These are phyloP conservation scores for Ormia ochracea DNA, from an alignment of 2,888 invertebrate genomes.

Conservation along the genomic window DNA sequence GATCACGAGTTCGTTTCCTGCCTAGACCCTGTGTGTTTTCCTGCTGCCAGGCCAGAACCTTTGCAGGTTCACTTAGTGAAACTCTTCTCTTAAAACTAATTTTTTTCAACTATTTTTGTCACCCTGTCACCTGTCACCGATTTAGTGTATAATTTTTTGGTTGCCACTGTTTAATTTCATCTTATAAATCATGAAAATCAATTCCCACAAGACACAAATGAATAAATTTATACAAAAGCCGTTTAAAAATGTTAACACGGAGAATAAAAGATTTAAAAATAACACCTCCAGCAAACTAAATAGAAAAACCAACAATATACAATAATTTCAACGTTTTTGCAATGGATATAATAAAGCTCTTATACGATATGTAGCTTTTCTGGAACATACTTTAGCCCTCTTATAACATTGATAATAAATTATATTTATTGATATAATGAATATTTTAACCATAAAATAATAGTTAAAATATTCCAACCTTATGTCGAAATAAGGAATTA, in stretches of 20 bases:
- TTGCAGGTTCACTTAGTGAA: no score
- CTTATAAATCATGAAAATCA: no score
- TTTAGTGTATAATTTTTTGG: no score
- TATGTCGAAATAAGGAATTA: neutral
- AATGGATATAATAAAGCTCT: slow-evolving; percentile 33
- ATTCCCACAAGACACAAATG: neutral
- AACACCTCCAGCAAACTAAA: neutral
- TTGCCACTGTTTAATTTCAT: no score
- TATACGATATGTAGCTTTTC: neutral
- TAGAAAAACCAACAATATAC: neutral
- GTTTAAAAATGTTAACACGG: neutral
- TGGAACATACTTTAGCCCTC: neutral
- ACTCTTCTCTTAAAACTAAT: no score
- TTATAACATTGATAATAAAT: slow-evolving; percentile 50
- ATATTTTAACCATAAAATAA: slow-evolving; percentile 51
- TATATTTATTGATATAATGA: slow-evolving; percentile 55
- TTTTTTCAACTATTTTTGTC: no score
- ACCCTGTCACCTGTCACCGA: no score
- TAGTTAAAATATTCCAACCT: slow-evolving; percentile 27
- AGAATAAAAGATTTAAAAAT: slow-evolving; percentile 32
- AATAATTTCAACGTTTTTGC: slow-evolving; percentile 28
- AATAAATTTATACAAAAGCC: neutral
- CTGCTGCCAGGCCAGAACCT: no score
- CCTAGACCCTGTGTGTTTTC: no score
- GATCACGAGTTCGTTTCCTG: no score